Conservation (phyloP, 2,113 vertebrate species). For the Pachyramphus minor region DNA sequence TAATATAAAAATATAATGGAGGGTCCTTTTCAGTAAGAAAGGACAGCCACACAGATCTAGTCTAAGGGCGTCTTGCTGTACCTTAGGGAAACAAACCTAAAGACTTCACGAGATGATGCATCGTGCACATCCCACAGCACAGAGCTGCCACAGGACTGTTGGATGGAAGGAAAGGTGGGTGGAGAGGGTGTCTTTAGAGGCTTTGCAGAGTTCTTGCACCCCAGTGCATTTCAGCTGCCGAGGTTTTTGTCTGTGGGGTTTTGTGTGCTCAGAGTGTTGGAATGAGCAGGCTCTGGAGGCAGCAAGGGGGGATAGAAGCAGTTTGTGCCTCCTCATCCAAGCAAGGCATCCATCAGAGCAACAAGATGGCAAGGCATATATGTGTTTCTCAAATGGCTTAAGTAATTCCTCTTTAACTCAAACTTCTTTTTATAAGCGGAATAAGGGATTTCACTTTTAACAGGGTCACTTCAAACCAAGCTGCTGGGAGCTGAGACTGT, state of each 20-base stretch:
- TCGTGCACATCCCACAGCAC: fast-evolving
- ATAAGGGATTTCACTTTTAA: neutral
- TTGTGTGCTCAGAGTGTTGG: neutral
- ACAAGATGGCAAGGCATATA: neutral
- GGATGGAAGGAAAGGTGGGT: neutral
- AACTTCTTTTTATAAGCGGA: neutral
- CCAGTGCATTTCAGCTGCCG: fast-evolving
- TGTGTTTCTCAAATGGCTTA: neutral
- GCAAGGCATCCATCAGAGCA: neutral
- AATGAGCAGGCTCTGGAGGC: neutral
- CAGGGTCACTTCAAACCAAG: neutral
- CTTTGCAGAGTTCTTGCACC: neutral
- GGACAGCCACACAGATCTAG: neutral
- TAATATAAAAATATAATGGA: neutral
- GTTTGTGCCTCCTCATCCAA: neutral
- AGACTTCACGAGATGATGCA: neutral
- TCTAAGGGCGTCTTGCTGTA: neutral
- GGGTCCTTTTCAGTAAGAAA: neutral
- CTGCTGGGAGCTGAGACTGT: neutral
- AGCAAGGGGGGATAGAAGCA: neutral
- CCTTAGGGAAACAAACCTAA: neutral
- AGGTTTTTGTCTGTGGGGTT: neutral
- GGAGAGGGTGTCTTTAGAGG: neutral
- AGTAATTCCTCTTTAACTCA: neutral
- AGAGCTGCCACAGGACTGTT: neutral